Evolutionary conservation across 1,140 invertebrate genomes (phyloP).

Genomic region (Dendrolimus punctatus): DNA sequence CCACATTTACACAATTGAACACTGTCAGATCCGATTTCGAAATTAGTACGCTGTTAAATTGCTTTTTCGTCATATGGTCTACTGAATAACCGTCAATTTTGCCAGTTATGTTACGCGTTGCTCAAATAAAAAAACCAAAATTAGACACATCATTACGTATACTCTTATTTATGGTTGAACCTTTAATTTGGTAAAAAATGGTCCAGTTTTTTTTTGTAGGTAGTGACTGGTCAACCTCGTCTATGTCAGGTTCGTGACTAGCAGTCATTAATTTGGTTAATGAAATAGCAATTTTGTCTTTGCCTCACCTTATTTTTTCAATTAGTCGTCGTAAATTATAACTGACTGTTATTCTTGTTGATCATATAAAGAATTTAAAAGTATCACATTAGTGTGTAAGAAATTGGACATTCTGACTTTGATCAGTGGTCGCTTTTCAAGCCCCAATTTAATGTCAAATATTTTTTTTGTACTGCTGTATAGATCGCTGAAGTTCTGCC

Average conservation of each 20-base stretch:
- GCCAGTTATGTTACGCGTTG: constrained; percentile 22
- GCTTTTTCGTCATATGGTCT: constrained; percentile 50
- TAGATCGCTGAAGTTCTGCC: no score
- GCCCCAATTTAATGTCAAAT: no score
- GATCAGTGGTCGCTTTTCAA: no score
- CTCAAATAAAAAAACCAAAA: constrained; percentile 12
- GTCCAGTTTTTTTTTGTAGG: neutral
- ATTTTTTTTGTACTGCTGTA: no score
- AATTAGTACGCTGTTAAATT: constrained; percentile 47
- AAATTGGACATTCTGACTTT: no score
- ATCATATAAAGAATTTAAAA: no score
- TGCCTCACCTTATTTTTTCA: constrained; percentile 15
- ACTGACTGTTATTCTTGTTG: no score
- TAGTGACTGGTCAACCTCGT: neutral
- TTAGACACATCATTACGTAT: constrained; percentile 10
- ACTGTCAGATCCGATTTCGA: constrained; percentile 49
- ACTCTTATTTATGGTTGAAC: constrained; percentile 11
- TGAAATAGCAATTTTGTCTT: constrained; percentile 19
- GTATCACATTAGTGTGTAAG: no score
- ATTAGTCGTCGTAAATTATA: constrained; percentile 2
- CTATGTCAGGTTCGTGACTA: constrained; percentile 16
- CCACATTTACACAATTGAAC: constrained; percentile 49
- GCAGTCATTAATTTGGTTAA: constrained; percentile 22
- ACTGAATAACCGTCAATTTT: constrained; percentile 28
- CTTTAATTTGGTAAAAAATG: neutral